These are phyloP conservation scores for Varanus komodoensis DNA, from an alignment of 2,113 vertebrate species.

Conservation along the genomic window DNA sequence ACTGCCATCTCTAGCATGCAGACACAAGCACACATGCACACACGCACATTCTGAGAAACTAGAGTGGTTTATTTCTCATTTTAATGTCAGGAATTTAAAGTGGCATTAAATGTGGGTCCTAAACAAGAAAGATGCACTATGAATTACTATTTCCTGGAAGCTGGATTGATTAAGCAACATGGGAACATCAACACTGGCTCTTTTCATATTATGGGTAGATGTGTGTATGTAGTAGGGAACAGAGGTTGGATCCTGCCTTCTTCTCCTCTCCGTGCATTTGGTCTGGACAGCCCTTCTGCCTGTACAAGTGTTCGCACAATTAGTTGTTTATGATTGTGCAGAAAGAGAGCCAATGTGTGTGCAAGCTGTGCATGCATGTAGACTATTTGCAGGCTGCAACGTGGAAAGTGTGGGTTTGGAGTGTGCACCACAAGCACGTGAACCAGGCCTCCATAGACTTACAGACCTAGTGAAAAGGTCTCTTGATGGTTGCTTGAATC, in stretches of 20 bases:
- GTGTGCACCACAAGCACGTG: too few relatives aligned
- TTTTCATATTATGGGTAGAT: neutral
- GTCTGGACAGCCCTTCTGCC: neutral
- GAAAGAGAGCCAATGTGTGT: neutral
- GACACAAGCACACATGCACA: neutral
- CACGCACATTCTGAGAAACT: slow-evolving; percentile 3
- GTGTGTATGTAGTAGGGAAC: neutral
- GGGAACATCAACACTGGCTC: neutral
- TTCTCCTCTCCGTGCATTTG: neutral
- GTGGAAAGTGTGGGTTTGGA: too few relatives aligned
- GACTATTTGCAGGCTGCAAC: neutral
- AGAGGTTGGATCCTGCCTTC: neutral
- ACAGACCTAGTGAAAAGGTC: too few relatives aligned
- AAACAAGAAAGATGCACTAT: neutral
- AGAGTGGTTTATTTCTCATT: slow-evolving; percentile 25
- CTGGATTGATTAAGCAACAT: neutral
- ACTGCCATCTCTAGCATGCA: neutral
- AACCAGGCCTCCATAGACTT: too few relatives aligned
- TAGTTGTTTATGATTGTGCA: neutral
- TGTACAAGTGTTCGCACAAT: neutral
- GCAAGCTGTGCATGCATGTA: neutral
- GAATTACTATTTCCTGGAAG: slow-evolving; percentile 22
- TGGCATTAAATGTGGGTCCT: neutral
- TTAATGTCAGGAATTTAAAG: slow-evolving; percentile 19
- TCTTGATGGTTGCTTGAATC: too few relatives aligned